Conservation (phyloP, 2,797 vertebrate genomes). For the Rhynchotus rufescens region DNA sequence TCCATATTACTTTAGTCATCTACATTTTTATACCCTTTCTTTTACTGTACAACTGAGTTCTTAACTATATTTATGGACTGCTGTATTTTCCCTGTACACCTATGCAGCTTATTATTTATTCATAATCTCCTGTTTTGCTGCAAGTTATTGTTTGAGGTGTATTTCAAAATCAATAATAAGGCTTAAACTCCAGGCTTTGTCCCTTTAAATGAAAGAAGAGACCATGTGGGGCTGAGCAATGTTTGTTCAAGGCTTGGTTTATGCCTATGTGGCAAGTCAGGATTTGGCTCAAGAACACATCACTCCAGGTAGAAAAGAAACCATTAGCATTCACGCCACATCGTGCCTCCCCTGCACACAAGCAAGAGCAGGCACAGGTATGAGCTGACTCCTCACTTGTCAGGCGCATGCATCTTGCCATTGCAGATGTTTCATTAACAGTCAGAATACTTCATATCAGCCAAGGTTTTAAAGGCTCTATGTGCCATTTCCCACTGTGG, state of each 20-base stretch:
- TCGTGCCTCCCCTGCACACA: background rate
- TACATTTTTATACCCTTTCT: slow-evolving; percentile 58
- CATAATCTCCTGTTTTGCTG: slow-evolving; percentile 36
- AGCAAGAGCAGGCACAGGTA: background rate
- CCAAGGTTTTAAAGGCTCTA: background rate
- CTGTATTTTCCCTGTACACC: slow-evolving; percentile 54
- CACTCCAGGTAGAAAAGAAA: background rate
- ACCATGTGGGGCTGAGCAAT: fast-evolving
- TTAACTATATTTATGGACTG: slow-evolving; percentile 56
- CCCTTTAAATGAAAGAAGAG: background rate
- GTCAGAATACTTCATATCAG: background rate
- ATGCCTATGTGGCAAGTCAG: background rate
- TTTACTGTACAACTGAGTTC: slow-evolving; percentile 28
- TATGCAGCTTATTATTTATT: slow-evolving; percentile 56
- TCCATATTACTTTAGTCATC: slow-evolving; percentile 66
- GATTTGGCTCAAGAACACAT: background rate
- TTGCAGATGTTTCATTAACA: background rate
- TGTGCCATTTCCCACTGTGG: background rate
- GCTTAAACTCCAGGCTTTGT: background rate
- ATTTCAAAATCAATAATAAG: background rate
- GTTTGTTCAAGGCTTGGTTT: background rate
- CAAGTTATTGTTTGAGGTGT: slow-evolving; percentile 30
- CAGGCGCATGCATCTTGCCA: background rate
- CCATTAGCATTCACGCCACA: background rate
- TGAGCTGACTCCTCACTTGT: fast-evolving